Percentiles rank a stretch among this genome's conserved stretches.
Conservation (phyloP, 2,113 vertebrate genomes). For the Chloropsis hardwickii region DNA sequence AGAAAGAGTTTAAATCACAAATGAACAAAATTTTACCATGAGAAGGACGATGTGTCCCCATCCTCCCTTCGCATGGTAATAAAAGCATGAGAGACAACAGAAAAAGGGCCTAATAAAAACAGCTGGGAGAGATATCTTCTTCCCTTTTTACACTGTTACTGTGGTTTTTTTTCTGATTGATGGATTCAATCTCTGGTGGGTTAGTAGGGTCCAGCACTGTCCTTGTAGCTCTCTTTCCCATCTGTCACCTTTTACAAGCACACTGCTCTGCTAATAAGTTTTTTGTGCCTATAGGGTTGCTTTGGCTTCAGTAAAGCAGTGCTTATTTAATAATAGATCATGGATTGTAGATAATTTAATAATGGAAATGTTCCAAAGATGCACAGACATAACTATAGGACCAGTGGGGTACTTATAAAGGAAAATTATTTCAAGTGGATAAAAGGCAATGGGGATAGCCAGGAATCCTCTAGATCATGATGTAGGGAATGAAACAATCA, state of each 20-base stretch:
- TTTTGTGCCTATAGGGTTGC: not conserved
- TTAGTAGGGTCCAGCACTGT: constrained; percentile 5
- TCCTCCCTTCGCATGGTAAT: not conserved
- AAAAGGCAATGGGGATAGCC: not conserved
- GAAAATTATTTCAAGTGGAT: not conserved
- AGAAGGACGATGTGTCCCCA: not conserved
- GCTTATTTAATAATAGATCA: constrained; percentile 26
- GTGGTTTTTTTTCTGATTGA: constrained; percentile 36
- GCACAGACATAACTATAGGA: not conserved
- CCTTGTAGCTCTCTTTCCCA: constrained; percentile 26
- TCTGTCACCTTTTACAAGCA: constrained; percentile 48
- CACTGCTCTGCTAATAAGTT: not conserved
- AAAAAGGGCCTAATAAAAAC: not conserved
- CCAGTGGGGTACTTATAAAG: not conserved
- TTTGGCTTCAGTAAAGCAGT: not conserved
- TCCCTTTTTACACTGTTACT: not conserved
- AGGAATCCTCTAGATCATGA: not conserved
- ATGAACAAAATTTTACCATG: not conserved
- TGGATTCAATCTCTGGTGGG: constrained; percentile 30
- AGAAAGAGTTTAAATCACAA: not conserved
- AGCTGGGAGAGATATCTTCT: not conserved
- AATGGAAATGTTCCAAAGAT: not conserved
- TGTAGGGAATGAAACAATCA: not conserved
- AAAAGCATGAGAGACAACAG: not conserved
- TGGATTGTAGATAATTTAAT: constrained; percentile 21